Conservation (phyloP, 1,140 invertebrate species). For the Bombus consobrinus region DNA sequence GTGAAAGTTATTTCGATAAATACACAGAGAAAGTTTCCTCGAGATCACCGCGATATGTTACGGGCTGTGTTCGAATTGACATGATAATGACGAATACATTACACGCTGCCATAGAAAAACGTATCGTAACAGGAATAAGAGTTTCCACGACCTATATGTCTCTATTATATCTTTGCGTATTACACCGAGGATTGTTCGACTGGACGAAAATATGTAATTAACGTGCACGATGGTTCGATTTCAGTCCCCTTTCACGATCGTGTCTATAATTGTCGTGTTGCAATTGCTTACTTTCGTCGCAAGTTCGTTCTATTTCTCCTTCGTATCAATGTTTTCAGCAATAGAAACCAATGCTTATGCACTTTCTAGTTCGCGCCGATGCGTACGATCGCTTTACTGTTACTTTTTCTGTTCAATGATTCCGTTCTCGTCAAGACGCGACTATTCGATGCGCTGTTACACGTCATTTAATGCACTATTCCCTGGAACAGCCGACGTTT, state of each 20-base stretch:
- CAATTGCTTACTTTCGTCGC: conserved; percentile 75
- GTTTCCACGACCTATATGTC: neutral
- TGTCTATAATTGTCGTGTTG: conserved; percentile 3
- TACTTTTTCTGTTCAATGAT: conserved; percentile 49
- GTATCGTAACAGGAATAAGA: neutral
- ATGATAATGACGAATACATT: conserved; percentile 23
- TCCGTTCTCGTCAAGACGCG: conserved; percentile 8
- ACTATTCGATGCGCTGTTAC: neutral
- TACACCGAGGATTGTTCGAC: neutral
- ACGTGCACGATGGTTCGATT: neutral
- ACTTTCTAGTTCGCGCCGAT: conserved; percentile 73
- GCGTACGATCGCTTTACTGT: conserved; percentile 50
- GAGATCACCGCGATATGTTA: neutral
- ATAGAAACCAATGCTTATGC: conserved; percentile 61
- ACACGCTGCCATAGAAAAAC: conserved; percentile 8
- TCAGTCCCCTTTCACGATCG: conserved; percentile 51
- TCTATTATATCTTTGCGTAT: neutral
- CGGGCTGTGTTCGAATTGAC: conserved; percentile 10
- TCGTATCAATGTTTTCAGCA: conserved; percentile 25
- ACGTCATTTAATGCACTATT: neutral
- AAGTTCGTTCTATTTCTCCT: conserved; percentile 64
- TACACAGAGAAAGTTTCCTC: conserved; percentile 25
- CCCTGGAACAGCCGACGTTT: neutral
- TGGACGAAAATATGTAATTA: conserved; percentile 47
- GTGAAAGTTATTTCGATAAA: conserved; percentile 45